These are phyloP conservation scores for Arremon aurantiirostris DNA, from an alignment of 2,797 vertebrate species.

Conservation along the genomic window DNA sequence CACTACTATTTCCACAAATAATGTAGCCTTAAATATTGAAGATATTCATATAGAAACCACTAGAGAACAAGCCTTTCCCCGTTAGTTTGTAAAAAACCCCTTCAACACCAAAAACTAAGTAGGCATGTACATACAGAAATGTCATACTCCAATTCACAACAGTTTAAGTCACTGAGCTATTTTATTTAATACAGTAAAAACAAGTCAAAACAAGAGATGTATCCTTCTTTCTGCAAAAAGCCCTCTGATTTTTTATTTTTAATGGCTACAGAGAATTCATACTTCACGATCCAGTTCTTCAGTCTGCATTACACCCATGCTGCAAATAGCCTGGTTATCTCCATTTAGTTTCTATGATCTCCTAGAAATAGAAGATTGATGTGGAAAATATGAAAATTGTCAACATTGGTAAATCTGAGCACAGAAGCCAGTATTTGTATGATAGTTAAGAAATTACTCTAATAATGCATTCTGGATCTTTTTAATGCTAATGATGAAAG, in stretches of 20 bases:
- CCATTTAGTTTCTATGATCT: slow-evolving; percentile 14
- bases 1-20: not conserved
- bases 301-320: not conserved
- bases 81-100: not conserved
- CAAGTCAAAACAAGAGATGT: not conserved
- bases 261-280: not conserved
- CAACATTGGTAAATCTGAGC: slow-evolving; percentile 43
- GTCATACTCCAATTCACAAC: not conserved
- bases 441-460: slow-evolving; percentile 60
- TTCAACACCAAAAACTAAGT: not conserved
- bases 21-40: not conserved
- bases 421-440: slow-evolving; percentile 43
- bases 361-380: slow-evolving; percentile 44
- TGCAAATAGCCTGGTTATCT: slow-evolving; percentile 14
- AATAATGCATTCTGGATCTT: slow-evolving; percentile 48
- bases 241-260: not conserved
- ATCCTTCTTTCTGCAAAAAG: not conserved
- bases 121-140: not conserved
- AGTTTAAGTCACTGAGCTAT: not conserved
- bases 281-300: not conserved
- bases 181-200: not conserved
- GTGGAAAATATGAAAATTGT: slow-evolving; percentile 60
- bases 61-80: not conserved
- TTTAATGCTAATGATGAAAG: slow-evolving; percentile 59
- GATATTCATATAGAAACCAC: not conserved